Percentiles rank a stretch among this genome's conserved stretches.
phyloP scores from a whole-genome alignment of 2,888 invertebrate genomes.

The Tridacna crocea region DNA sequence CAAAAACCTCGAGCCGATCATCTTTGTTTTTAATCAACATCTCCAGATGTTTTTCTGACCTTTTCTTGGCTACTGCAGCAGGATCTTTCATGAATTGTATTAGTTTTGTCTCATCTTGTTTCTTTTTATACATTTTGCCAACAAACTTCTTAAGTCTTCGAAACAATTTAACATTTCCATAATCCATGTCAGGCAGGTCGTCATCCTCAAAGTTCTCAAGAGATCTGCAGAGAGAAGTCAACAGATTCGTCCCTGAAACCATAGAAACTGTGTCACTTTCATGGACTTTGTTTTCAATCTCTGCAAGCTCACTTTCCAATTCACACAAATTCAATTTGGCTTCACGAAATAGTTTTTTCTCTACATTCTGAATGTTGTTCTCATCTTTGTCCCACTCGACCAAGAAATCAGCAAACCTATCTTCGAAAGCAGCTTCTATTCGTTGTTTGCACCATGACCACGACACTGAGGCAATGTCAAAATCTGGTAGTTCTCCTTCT shows the following conservation, averaged over 20 bases:
- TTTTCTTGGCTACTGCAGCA: constrained; percentile 38
- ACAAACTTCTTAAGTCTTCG: constrained; percentile 36
- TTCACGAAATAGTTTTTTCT: constrained; percentile 57
- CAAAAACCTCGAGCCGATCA: constrained; percentile 42
- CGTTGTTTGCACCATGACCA: constrained; percentile 60
- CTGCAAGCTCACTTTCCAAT: constrained; percentile 66
- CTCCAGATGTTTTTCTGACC: constrained; percentile 58
- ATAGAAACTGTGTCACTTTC: constrained; percentile 5
- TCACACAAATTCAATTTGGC: constrained; percentile 66
- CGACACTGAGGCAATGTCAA: constrained; percentile 40
- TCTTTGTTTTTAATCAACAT: constrained; percentile 55
- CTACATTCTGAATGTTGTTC: constrained; percentile 48
- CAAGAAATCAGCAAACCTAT: constrained; percentile 58
- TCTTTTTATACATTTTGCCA: constrained; percentile 32
- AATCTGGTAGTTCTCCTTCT: constrained; percentile 57
- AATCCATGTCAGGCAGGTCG: constrained; percentile 29
- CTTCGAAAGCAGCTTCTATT: constrained; percentile 55
- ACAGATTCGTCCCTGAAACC: constrained; percentile 8
- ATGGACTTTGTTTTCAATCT: constrained; percentile 61
- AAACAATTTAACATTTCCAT: constrained; percentile 36
- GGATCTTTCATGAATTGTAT: constrained; percentile 53
- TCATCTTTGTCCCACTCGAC: constrained; percentile 65
- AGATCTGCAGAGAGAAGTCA: constrained; percentile 39
- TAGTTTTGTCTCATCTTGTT: constrained; percentile 47
- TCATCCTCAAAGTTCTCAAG: constrained; percentile 48